These are phyloP conservation scores for Elephantulus edwardii DNA, from an alignment of 2,113 vertebrate species.

Conservation along the genomic window DNA sequence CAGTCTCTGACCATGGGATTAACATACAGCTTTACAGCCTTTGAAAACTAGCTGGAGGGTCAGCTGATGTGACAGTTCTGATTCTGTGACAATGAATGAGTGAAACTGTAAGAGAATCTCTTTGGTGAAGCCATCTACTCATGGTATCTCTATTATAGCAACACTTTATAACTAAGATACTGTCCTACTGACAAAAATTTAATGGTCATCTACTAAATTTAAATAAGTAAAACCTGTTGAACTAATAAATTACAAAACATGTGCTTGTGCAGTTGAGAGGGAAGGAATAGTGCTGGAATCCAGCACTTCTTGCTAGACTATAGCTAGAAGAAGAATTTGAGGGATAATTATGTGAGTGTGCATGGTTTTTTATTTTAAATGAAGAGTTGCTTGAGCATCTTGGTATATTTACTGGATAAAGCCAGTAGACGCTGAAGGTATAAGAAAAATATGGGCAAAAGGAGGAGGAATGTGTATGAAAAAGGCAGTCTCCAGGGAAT, in stretches of 20 bases:
- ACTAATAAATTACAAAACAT: neutral
- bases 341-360: too few relatives aligned
- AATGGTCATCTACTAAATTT: neutral
- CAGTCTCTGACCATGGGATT: too few relatives aligned
- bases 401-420: neutral
- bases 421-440: neutral
- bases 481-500: neutral
- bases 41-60: too few relatives aligned
- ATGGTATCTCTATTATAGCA: too few relatives aligned
- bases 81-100: too few relatives aligned
- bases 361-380: neutral
- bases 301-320: too few relatives aligned
- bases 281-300: neutral
- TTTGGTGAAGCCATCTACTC: too few relatives aligned
- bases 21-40: too few relatives aligned
- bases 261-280: neutral
- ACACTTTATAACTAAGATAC: too few relatives aligned
- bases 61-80: too few relatives aligned
- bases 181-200: neutral
- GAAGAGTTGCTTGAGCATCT: neutral
- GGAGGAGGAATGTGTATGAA: neutral
- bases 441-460: neutral
- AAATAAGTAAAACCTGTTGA: neutral
- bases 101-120: too few relatives aligned
- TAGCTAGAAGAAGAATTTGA: too few relatives aligned